A percentile compares a stretch with the other conserved stretches of the same genome.
These are phyloP conservation scores for Myripristis jacobus DNA, from an alignment of 2,797 vertebrate genomes.

Conservation along the genomic window DNA sequence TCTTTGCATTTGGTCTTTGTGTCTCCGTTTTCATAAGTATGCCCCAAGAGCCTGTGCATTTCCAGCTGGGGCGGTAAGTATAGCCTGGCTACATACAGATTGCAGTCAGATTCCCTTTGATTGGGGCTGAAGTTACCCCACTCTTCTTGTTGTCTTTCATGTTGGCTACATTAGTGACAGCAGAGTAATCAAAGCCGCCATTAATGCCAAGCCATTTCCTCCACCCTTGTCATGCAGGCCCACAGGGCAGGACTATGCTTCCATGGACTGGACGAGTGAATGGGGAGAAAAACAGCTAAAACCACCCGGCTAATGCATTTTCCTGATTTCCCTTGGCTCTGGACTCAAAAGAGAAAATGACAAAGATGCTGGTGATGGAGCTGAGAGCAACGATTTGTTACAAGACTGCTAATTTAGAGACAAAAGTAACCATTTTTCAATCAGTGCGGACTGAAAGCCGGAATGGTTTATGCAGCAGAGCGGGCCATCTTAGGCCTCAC, in stretches of 20 bases:
- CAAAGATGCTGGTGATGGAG: constrained; percentile 45
- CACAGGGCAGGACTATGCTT: constrained; percentile 57
- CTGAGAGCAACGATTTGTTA: constrained; percentile 50
- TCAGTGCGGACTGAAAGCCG: constrained; percentile 20
- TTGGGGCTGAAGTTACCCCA: constrained; percentile 64
- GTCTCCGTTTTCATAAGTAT: neutral
- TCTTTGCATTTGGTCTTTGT: neutral
- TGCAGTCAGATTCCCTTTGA: constrained; percentile 62
- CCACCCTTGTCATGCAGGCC: constrained; percentile 68
- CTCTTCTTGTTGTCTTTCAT: constrained; percentile 77
- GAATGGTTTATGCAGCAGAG: constrained; percentile 32
- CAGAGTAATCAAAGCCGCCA: constrained; percentile 80
- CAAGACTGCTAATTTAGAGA: constrained; percentile 43
- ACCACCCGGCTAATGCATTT: constrained; percentile 75
- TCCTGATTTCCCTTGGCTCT: constrained; percentile 75
- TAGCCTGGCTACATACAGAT: constrained; percentile 48
- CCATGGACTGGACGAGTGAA: constrained; percentile 42
- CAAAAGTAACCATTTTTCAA: constrained; percentile 37
- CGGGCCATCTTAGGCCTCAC: constrained; percentile 6
- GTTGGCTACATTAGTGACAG: constrained; percentile 80
- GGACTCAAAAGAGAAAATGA: constrained; percentile 64
- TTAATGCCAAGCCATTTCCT: constrained; percentile 79
- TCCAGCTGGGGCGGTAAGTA: constrained; percentile 49
- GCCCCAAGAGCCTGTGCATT: constrained; percentile 12
- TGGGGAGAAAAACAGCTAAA: constrained; percentile 17